phyloP scores from a whole-genome alignment of 2,113 vertebrate species.

The Daboia siamensis region DNA sequence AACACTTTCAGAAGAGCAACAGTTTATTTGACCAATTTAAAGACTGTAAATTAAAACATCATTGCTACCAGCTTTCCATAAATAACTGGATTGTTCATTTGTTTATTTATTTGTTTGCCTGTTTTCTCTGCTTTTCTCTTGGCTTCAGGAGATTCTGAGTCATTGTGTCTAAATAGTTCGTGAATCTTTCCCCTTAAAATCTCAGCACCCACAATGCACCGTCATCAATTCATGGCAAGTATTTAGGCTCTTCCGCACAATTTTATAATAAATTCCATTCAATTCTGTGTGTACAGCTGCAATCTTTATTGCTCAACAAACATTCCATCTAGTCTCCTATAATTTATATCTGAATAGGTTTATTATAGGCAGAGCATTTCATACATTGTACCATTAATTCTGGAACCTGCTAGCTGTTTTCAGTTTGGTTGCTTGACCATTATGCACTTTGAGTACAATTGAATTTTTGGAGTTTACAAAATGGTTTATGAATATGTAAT shows the following conservation, averaged over 20 bases:
- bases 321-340: constrained; percentile 75
- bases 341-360: constrained; percentile 83
- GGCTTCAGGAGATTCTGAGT: constrained; percentile 52
- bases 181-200: constrained; percentile 63
- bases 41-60: constrained; percentile 64
- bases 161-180: constrained; percentile 63
- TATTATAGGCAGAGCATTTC: constrained; percentile 77
- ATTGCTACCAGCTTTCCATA: constrained; percentile 52
- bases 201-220: constrained; percentile 63
- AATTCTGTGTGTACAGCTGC: constrained; percentile 71
- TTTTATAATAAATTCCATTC: constrained; percentile 78
- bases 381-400: constrained; percentile 80
- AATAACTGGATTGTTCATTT: constrained; percentile 21
- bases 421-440: constrained; percentile 74
- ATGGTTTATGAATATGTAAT: constrained; percentile 82
- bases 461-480: constrained; percentile 76
- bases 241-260: constrained; percentile 66
- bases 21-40: constrained; percentile 59
- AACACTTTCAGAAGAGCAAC: constrained; percentile 36
- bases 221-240: constrained; percentile 66
- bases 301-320: constrained; percentile 84
- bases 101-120: constrained; percentile 35
- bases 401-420: constrained; percentile 72
- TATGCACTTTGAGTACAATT: constrained; percentile 78
- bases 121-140: constrained; percentile 46